Evolutionary conservation across 2,113 vertebrate species (phyloP).

Genomic region (Nothoprocta perdicaria): DNA sequence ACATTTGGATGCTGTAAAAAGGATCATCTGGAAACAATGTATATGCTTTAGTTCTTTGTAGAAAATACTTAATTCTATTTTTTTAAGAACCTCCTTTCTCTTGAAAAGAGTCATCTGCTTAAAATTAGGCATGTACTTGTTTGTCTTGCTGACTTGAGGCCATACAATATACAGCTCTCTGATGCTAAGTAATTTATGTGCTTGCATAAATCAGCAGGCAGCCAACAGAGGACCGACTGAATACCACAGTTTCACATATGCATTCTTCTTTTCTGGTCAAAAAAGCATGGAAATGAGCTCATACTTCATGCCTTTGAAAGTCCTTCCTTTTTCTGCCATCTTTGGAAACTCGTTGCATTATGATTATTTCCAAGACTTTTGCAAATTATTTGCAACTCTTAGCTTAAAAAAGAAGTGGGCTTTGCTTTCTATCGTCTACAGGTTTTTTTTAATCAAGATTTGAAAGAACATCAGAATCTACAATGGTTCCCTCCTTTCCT

Average conservation of each 20-base stretch:
- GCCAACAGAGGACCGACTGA: slow-evolving; percentile 6
- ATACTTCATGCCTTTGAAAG: slow-evolving; percentile 26
- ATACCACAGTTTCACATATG: not conserved
- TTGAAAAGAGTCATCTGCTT: slow-evolving; percentile 51
- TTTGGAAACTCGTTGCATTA: slow-evolving; percentile 6
- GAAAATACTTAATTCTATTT: slow-evolving; percentile 41
- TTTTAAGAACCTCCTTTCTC: slow-evolving; percentile 19
- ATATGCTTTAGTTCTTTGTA: not conserved
- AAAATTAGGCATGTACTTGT: slow-evolving; percentile 54
- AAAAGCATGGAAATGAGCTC: slow-evolving; percentile 42
- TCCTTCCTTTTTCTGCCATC: not conserved
- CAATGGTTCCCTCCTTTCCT: not conserved
- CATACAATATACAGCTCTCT: slow-evolving; percentile 4
- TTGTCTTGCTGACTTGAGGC: slow-evolving; percentile 46
- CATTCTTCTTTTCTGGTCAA: slow-evolving; percentile 28
- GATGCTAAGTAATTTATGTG: slow-evolving; percentile 36
- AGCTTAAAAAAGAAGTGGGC: not conserved
- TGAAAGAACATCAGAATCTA: not conserved
- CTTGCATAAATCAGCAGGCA: slow-evolving; percentile 19
- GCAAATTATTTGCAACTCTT: not conserved
- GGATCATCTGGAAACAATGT: slow-evolving; percentile 50
- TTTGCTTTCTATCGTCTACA: not conserved
- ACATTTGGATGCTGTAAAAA: slow-evolving; percentile 22
- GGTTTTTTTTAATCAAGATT: not conserved
- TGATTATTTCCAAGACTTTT: slow-evolving; percentile 24